Evolutionary conservation across 35 echinoderm and acorn worm genomes (phyloP).

Genomic region (Chiridota heheva): DNA sequence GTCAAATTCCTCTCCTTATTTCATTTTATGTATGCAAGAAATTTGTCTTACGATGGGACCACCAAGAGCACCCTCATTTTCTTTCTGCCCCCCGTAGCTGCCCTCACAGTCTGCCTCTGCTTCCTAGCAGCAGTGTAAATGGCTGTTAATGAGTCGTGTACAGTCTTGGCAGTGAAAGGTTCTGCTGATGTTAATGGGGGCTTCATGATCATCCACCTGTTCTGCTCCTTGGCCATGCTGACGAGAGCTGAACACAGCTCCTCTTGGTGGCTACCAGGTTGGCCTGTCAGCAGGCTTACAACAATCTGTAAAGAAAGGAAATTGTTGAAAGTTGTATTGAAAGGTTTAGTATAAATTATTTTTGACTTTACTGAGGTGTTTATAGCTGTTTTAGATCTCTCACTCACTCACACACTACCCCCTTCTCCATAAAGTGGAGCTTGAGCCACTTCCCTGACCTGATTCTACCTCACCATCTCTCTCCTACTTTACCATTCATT

Average conservation of each 20-base stretch:
- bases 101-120: constrained; percentile 70
- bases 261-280: constrained; percentile 91
- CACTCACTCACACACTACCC: too few relatives aligned
- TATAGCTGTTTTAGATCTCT: too few relatives aligned
- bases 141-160: constrained; percentile 58
- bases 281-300: constrained; percentile 74
- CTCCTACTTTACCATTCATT: too few relatives aligned
- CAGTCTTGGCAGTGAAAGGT: constrained; percentile 38
- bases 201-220: constrained; percentile 92
- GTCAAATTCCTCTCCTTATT: too few relatives aligned
- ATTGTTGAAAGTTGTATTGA: not conserved
- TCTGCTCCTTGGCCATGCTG: constrained; percentile 96
- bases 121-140: constrained; percentile 69
- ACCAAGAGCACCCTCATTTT: constrained; percentile 85
- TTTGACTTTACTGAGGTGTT: too few relatives aligned
- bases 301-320: constrained; percentile 63
- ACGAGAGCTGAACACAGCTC: constrained; percentile 80
- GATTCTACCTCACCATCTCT: too few relatives aligned
- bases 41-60: constrained; percentile 81
- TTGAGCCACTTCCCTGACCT: too few relatives aligned
- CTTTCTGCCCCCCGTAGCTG: constrained; percentile 80
- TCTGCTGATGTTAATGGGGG: constrained; percentile 65
- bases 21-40: too few relatives aligned
- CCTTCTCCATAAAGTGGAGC: too few relatives aligned
- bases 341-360: too few relatives aligned